Evolutionary conservation across 2,888 invertebrate genomes (phyloP), one percentile per base, ranked within the genome.

Genomic region (Dioctria linearis): DNA sequence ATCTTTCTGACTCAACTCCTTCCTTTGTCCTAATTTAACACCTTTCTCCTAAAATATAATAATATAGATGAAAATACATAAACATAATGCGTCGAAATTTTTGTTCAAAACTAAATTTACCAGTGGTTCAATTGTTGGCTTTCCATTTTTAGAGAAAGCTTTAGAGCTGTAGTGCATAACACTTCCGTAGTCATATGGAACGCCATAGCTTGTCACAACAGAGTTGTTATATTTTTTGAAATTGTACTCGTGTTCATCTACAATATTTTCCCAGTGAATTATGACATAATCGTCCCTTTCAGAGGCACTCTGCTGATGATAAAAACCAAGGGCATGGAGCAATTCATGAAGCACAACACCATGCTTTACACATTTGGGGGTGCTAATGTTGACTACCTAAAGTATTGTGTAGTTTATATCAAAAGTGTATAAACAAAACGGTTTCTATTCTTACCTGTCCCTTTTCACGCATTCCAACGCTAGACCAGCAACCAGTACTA

Each of bases 291-390:
- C 91, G 85, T 96, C 95, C 83, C 96, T 91, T 87, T 95, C 93
- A 25, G 92, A 92, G 39, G 95, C 91, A 85, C 94, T 94, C 86
- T 96, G 96, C 89, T 95, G 95, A 86, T 96, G 96, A 86, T 93
- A 94, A 87, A 96, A 95, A 0, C 96, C 96, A 2, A 95, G 87
- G 0, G 94, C 93, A 85, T 96, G 96, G 85, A 96, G 90, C 86
- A 96, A 90, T 87, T 96, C 96, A 86, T 96, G 95, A 5, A 94
- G 91, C 4, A 94, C 90, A 9, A 93, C 93, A n/a, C 94, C 93
- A 81, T 91, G 91, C 42, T 87, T 89, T 80, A 93, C 90, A 85
- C 93, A 93, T 49, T 91, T 90, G 37, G 90, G 90, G 0, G 90
- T 89, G 82, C 86, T 90, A 0, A 92, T 85, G 84, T 93, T 92